phyloP scores from a whole-genome alignment of 2,113 vertebrate species.

The Nannospalax galili region DNA sequence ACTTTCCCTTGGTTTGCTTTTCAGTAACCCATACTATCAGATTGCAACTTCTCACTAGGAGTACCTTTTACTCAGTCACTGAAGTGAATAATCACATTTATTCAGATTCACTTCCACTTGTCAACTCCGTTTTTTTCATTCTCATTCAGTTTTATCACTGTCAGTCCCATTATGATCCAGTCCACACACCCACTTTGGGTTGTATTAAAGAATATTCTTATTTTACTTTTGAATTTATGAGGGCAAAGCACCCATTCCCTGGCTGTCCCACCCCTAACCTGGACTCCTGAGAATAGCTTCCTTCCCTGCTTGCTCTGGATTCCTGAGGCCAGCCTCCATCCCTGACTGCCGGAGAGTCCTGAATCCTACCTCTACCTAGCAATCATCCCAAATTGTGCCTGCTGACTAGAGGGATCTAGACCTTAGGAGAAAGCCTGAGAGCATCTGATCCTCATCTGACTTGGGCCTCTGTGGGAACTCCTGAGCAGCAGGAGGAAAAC shows the following conservation, averaged over 20 bases:
- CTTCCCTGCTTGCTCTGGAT: too few relatives aligned
- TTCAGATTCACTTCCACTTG: background rate
- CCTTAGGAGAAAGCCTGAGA: too few relatives aligned
- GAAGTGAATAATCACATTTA: background rate
- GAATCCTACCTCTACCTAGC: too few relatives aligned
- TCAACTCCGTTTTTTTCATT: background rate
- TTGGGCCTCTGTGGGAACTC: too few relatives aligned
- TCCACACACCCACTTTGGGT: background rate
- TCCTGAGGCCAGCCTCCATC: too few relatives aligned
- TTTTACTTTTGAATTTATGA: background rate
- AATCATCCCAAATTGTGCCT: too few relatives aligned
- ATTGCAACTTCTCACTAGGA: background rate
- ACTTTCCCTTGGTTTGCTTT: background rate
- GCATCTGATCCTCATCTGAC: too few relatives aligned
- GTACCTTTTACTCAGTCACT: background rate
- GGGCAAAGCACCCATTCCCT: background rate
- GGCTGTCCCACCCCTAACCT: too few relatives aligned
- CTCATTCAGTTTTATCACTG: background rate
- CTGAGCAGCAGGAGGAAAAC: too few relatives aligned
- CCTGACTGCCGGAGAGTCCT: too few relatives aligned
- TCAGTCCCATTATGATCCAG: background rate
- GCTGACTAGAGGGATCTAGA: too few relatives aligned
- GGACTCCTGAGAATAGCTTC: too few relatives aligned
- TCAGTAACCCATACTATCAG: background rate
- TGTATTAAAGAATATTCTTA: background rate